A percentile compares a stretch with the other conserved stretches of the same genome.
These are phyloP conservation scores for Eublepharis macularius DNA, from an alignment of 2,113 vertebrate species.

Conservation along the genomic window DNA sequence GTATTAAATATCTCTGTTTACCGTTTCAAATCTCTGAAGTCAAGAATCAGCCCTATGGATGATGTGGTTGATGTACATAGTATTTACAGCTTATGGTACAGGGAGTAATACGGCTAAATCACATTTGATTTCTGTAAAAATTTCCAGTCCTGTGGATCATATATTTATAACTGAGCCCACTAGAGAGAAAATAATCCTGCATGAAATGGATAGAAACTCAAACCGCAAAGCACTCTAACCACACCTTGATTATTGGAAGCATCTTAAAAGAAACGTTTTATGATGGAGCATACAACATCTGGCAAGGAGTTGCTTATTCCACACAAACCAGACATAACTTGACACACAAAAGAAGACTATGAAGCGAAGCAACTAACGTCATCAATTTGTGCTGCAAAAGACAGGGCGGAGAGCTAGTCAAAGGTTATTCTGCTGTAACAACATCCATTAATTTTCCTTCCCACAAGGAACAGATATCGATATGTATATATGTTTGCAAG, in stretches of 20 bases:
- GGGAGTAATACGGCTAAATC: not conserved
- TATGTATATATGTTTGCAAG: not conserved
- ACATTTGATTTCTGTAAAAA: not conserved
- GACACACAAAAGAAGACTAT: slow-evolving; percentile 32
- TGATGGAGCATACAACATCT: slow-evolving; percentile 30
- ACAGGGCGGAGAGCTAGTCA: not conserved
- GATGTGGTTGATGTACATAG: not conserved
- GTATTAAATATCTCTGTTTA: not conserved
- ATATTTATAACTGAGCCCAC: not conserved
- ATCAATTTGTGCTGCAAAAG: not conserved
- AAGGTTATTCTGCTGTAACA: not conserved
- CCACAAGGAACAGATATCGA: not conserved
- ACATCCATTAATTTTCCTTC: not conserved
- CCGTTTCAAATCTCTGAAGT: not conserved
- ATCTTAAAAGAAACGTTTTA: not conserved
- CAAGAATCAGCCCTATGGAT: not conserved
- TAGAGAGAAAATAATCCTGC: not conserved
- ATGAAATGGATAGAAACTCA: not conserved
- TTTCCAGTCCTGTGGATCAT: not conserved
- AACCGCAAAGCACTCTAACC: not conserved
- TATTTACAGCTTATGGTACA: not conserved
- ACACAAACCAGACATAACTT: slow-evolving; percentile 30
- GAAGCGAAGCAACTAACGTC: slow-evolving; percentile 35
- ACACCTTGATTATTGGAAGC: not conserved
- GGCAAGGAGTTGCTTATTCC: slow-evolving; percentile 1